A percentile compares a stretch with the other conserved stretches of the same genome.
phyloP scores from a whole-genome alignment of 2,888 invertebrate species.

The Coelinius sp. region DNA sequence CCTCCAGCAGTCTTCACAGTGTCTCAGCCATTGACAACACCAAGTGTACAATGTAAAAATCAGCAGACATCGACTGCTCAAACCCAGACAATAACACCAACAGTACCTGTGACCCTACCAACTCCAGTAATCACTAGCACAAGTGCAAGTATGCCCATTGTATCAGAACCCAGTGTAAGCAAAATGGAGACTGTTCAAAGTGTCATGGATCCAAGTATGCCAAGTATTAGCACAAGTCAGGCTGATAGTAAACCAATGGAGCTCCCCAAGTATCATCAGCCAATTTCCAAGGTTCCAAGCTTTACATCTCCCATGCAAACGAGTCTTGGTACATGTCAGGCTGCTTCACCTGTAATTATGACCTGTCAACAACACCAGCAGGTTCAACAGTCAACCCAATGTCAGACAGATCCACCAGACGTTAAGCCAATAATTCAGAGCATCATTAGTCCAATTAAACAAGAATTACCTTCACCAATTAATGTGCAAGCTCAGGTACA shows the following conservation, averaged over 20 bases:
- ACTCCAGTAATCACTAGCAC: slow-evolving; percentile 51
- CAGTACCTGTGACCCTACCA: slow-evolving; percentile 46
- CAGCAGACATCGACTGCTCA: slow-evolving; percentile 67
- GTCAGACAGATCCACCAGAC: slow-evolving; percentile 65
- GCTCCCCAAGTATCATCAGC: slow-evolving; percentile 52
- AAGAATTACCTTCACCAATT: slow-evolving; percentile 62
- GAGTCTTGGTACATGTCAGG: too few species aligned
- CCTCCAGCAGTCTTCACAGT: slow-evolving; percentile 58
- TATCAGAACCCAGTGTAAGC: neutral
- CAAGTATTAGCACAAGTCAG: slow-evolving; percentile 6
- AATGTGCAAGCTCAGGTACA: slow-evolving; percentile 62
- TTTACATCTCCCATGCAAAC: too few species aligned
- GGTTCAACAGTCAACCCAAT: slow-evolving; percentile 64
- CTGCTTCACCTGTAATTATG: slow-evolving; percentile 48
- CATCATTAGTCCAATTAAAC: slow-evolving; percentile 61
- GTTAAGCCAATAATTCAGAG: slow-evolving; percentile 60
- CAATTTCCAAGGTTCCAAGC: slow-evolving; percentile 63
- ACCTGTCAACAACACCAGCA: slow-evolving; percentile 41
- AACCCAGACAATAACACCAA: slow-evolving; percentile 63
- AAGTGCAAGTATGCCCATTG: slow-evolving; percentile 14
- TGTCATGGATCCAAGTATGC: slow-evolving; percentile 28
- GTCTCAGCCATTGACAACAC: slow-evolving; percentile 52
- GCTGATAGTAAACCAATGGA: neutral
- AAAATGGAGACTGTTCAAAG: neutral
- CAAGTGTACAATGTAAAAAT: slow-evolving; percentile 56